These are phyloP conservation scores for Cyclina sinensis DNA, from an alignment of 1,140 invertebrate genomes.

Conservation along the genomic window DNA sequence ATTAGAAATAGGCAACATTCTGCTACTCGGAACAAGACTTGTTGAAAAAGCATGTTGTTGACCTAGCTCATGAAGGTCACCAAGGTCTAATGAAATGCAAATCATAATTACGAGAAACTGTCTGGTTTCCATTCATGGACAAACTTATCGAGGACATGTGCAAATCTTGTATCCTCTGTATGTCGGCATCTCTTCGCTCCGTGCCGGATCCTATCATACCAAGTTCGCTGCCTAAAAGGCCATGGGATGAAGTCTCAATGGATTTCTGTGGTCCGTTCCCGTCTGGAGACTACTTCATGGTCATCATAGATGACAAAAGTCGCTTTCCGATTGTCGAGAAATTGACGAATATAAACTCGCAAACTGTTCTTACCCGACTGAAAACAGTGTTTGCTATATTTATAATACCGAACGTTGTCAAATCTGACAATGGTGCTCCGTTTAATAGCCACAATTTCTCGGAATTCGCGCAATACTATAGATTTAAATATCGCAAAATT, in stretches of 20 bases:
- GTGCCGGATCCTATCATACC: neutral
- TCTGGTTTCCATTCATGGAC: constrained; percentile 38
- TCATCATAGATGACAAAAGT: constrained; percentile 80
- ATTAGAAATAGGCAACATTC: neutral
- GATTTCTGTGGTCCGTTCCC: constrained; percentile 79
- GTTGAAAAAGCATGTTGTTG: neutral
- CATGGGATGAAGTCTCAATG: constrained; percentile 63
- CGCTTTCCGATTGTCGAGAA: constrained; percentile 74
- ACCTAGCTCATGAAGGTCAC: constrained; percentile 28
- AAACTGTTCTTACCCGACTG: constrained; percentile 46
- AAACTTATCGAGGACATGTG: neutral
- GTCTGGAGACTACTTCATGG: constrained; percentile 74
- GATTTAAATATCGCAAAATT: neutral
- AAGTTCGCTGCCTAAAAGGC: neutral
- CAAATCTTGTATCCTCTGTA: constrained; percentile 39
- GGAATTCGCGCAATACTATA: neutral
- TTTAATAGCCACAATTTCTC: constrained; percentile 60
- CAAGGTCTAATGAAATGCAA: constrained; percentile 31
- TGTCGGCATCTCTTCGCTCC: neutral
- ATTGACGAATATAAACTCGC: constrained; percentile 23
- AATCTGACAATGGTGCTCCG: constrained; percentile 70
- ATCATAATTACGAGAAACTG: constrained; percentile 21
- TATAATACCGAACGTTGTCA: constrained; percentile 62
- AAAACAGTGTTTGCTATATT: constrained; percentile 68
- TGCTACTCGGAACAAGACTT: neutral